These are phyloP conservation scores for Mythimna pallens DNA, from an alignment of 2,888 invertebrate species.

Conservation along the genomic window DNA sequence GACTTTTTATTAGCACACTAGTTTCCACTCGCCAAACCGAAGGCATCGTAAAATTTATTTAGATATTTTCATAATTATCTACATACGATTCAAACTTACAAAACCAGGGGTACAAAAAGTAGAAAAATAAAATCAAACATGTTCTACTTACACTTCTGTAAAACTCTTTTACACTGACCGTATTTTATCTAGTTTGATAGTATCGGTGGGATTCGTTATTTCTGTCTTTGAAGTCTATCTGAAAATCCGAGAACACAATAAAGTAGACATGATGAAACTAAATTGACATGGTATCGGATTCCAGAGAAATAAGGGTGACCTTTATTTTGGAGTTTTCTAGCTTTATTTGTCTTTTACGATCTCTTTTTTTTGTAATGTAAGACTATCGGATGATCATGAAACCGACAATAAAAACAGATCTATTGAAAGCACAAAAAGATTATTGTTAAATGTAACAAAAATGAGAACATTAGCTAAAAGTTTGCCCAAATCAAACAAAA, in stretches of 20 bases:
- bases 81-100: too few relatives aligned
- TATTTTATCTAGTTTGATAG: neutral
- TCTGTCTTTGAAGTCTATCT: neutral
- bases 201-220: neutral
- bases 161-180: neutral
- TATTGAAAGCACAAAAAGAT: neutral
- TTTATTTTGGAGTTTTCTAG: neutral
- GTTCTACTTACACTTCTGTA: too few relatives aligned
- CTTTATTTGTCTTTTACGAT: conserved; percentile 9
- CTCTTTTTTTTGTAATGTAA: neutral
- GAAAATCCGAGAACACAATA: conserved; percentile 17
- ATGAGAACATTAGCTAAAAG: neutral
- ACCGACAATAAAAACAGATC: neutral
- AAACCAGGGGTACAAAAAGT: too few relatives aligned
- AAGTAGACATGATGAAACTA: conserved; percentile 26
- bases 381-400: neutral
- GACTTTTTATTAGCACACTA: too few relatives aligned
- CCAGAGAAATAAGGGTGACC: neutral
- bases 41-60: too few relatives aligned
- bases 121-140: too few relatives aligned
- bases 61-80: too few relatives aligned
- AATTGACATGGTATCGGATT: conserved; percentile 16
- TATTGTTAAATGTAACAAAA: neutral
- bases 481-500: neutral
- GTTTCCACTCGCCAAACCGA: too few relatives aligned